These are phyloP conservation scores for Ochropleura plecta DNA, from an alignment of 2,888 invertebrate genomes.

Conservation along the genomic window DNA sequence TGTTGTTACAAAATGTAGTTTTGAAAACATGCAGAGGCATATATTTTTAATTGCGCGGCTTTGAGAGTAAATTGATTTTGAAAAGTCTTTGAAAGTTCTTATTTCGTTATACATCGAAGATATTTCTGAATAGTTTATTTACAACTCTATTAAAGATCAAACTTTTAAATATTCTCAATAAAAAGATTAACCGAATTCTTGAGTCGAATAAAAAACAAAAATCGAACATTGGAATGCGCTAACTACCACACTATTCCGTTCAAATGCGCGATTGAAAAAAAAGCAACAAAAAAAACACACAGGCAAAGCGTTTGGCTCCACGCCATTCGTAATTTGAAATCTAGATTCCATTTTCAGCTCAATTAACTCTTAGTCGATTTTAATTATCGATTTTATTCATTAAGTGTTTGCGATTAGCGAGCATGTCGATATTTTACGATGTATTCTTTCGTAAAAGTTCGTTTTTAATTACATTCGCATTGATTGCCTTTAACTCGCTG, in stretches of 20 bases:
- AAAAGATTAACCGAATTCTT: conserved; percentile 47
- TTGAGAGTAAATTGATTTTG: conserved; percentile 21
- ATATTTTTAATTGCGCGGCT: conserved; percentile 59
- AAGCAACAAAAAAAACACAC: conserved; percentile 30
- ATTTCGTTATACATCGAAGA: background rate
- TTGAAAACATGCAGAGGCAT: conserved; percentile 48
- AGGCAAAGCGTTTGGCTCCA: conserved; percentile 60
- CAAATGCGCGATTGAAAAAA: conserved; percentile 43
- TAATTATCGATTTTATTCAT: conserved; percentile 88
- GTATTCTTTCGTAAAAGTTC: conserved; percentile 76
- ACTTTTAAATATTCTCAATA: conserved; percentile 23
- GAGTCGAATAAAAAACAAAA: conserved; percentile 59
- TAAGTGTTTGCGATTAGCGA: conserved; percentile 88
- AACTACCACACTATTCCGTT: conserved; percentile 62
- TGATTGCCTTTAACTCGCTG: conserved; percentile 80
- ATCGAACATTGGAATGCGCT: conserved; percentile 59
- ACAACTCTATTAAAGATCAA: conserved; percentile 7
- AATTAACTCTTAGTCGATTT: conserved; percentile 86
- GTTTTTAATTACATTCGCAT: conserved; percentile 83
- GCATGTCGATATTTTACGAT: conserved; percentile 87
- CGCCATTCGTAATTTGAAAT: conserved; percentile 72
- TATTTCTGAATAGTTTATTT: background rate
- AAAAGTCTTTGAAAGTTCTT: background rate
- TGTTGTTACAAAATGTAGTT: conserved; percentile 69
- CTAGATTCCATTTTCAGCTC: conserved; percentile 88